Evolutionary conservation across 1,140 invertebrate species (phyloP).

Genomic region (Drosophila miranda): DNA sequence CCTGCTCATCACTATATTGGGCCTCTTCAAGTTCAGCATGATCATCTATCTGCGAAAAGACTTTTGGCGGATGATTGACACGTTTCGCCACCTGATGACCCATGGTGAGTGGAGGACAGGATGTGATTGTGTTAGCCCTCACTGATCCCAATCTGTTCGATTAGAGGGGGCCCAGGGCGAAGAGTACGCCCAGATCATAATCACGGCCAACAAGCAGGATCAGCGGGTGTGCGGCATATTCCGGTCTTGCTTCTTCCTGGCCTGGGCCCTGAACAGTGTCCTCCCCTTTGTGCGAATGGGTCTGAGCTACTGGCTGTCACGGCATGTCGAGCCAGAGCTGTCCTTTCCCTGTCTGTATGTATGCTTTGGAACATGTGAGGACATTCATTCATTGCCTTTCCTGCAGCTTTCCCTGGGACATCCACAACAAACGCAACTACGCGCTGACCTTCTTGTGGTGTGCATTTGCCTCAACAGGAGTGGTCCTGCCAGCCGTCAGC

Average conservation of each 20-base stretch:
- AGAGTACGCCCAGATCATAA: slow-evolving; percentile 22
- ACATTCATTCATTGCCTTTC: not conserved
- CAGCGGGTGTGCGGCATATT: slow-evolving; percentile 39
- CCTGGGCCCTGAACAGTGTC: slow-evolving; percentile 22
- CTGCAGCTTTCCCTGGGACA: slow-evolving; percentile 48
- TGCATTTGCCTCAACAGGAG: slow-evolving; percentile 30
- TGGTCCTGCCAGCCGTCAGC: slow-evolving; percentile 36
- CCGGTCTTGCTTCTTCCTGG: slow-evolving; percentile 37
- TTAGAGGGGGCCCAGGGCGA: slow-evolving; percentile 21
- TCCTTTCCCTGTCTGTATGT: slow-evolving; percentile 50
- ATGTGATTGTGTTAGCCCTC: not conserved
- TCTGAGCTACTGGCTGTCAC: slow-evolving; percentile 20
- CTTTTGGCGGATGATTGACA: slow-evolving; percentile 19
- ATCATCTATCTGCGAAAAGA: slow-evolving; percentile 33
- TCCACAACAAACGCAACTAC: slow-evolving; percentile 15
- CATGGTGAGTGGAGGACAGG: slow-evolving; percentile 6
- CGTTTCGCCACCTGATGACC: slow-evolving; percentile 23
- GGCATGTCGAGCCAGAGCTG: slow-evolving; percentile 32
- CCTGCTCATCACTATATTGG: slow-evolving; percentile 33
- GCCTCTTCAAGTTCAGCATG: slow-evolving; percentile 48
- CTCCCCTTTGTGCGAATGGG: slow-evolving; percentile 36
- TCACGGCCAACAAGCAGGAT: slow-evolving; percentile 34
- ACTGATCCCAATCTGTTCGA: not conserved
- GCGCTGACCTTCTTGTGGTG: slow-evolving; percentile 25
- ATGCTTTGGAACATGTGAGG: not conserved